Percentiles rank a stretch among this genome's conserved stretches.
These are phyloP conservation scores for Brachionus rotundiformis DNA, from an alignment of 1,140 invertebrate genomes.

Conservation along the genomic window DNA sequence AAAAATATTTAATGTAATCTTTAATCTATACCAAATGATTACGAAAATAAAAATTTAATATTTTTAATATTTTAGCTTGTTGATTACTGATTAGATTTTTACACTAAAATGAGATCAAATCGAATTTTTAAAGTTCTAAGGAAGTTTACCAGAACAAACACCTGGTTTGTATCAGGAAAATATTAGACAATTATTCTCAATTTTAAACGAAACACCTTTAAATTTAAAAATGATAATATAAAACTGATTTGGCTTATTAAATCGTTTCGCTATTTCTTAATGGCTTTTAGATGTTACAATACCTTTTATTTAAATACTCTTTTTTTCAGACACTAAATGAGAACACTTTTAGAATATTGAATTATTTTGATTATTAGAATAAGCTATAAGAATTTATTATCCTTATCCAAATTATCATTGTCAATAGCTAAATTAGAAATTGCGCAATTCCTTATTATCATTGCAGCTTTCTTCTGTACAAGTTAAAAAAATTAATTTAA, in stretches of 20 bases:
- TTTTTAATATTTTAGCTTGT: background rate
- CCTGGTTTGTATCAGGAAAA: background rate
- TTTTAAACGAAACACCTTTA: background rate
- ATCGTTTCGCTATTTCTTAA: background rate
- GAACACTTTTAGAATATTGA: background rate
- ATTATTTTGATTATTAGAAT: background rate
- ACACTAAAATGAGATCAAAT: too few species aligned
- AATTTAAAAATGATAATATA: background rate
- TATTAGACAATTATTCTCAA: background rate
- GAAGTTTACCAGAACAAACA: background rate
- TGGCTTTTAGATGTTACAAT: background rate
- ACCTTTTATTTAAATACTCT: background rate
- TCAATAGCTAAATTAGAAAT: background rate
- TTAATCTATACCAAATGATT: constrained; percentile 4
- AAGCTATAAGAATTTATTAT: background rate
- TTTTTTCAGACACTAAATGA: background rate
- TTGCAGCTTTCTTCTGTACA: background rate
- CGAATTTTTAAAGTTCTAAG: background rate
- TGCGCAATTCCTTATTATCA: background rate
- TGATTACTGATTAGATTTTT: background rate
- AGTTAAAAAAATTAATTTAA: background rate
- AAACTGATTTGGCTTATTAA: constrained; percentile 8
- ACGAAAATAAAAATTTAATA: background rate
- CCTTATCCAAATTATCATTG: background rate
- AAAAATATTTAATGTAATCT: background rate